phyloP scores from a whole-genome alignment of 1,140 invertebrate species.

The Drosophila yakuba region DNA sequence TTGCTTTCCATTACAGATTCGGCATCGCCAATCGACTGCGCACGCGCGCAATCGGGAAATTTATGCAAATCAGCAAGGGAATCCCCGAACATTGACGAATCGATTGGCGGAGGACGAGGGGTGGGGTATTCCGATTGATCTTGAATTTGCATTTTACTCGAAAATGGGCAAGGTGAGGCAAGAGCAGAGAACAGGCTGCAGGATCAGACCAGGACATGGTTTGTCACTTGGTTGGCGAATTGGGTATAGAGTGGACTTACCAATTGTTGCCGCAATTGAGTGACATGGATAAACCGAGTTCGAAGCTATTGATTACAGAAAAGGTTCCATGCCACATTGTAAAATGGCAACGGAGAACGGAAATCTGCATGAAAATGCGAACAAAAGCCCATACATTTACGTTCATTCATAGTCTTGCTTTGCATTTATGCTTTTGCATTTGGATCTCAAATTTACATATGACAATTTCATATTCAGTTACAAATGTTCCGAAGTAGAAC shows the following conservation, averaged over 20 bases:
- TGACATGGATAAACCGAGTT: conserved; percentile 65
- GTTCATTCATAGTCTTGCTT: conserved; percentile 33
- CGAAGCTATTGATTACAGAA: conserved; percentile 76
- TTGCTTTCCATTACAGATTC: conserved; percentile 9
- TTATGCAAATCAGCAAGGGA: conserved; percentile 68
- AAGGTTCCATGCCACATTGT: conserved; percentile 56
- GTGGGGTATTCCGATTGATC: conserved; percentile 45
- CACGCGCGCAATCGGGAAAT: conserved; percentile 69
- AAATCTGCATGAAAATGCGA: conserved; percentile 81
- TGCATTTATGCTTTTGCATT: conserved; percentile 61
- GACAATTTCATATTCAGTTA: conserved; percentile 66
- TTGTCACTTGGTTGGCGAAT: conserved; percentile 66
- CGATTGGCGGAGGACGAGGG: conserved; percentile 39
- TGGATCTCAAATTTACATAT: conserved; percentile 62
- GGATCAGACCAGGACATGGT: conserved; percentile 28
- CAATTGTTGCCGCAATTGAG: conserved; percentile 83
- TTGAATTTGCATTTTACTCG: conserved; percentile 36
- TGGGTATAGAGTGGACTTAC: conserved; percentile 70
- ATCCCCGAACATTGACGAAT: conserved; percentile 61
- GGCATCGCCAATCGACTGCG: conserved; percentile 36
- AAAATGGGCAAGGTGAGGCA: neutral
- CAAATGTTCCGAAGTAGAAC: conserved; percentile 56
- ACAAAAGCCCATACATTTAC: conserved; percentile 66
- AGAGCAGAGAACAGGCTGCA: neutral
- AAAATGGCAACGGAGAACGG: conserved; percentile 54